Base-by-base conservation (phyloP, 2,113 vertebrate species). In the Dendropsophus ebraccatus region DNA sequence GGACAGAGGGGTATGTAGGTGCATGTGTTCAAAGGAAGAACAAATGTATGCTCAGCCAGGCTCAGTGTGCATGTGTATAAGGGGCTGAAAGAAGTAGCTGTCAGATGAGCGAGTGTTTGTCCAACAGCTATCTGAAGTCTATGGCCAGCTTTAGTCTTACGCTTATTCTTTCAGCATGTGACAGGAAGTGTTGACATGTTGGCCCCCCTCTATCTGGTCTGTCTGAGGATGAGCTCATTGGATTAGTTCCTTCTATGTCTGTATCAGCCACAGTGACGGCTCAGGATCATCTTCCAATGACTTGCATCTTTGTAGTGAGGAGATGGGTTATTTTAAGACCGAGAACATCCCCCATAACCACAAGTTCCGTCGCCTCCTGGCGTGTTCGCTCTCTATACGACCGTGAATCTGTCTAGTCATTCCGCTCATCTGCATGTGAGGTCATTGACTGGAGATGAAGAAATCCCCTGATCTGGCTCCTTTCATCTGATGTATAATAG, bases 121-220 rank as follows among this genome's bases (percentile, higher is more conserved):
- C n/a, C n/a, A n/a, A n/a, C n/a, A n/a, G n/a, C 45, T 5, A 10
- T 47, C 45, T 47, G 10, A 5, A 10, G 45, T 5, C 5, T 4
- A 47, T 47, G 67, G 5, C 1, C 23, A 67, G 5, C 25, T 2
- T 19, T 70, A 7, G 35, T 70, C 8, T 5, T 37, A 2, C 9
- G 7, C 65, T 30, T 28, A 5, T 67, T 67, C 62, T 23, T 17
- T 0, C 30, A 70, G 67, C 30, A 21, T 70, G n/a, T 58, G 21
- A n/a, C 79, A 14, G 47, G 45, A 47, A 35, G 62, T 72, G 81
- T 82, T 70, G 47, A 82, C 50, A 69, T 82, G 32, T 54, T 16
- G 9, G 67, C 19, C 32, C 13, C n/a, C 19, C 32, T 41, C 35
- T 35, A 41, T 37, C 9, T 10, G 23, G 67, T 69, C 30, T 69